These are phyloP conservation scores for Enteromius mattozi DNA, from an alignment of 2,797 vertebrate species.

Conservation along the genomic window DNA sequence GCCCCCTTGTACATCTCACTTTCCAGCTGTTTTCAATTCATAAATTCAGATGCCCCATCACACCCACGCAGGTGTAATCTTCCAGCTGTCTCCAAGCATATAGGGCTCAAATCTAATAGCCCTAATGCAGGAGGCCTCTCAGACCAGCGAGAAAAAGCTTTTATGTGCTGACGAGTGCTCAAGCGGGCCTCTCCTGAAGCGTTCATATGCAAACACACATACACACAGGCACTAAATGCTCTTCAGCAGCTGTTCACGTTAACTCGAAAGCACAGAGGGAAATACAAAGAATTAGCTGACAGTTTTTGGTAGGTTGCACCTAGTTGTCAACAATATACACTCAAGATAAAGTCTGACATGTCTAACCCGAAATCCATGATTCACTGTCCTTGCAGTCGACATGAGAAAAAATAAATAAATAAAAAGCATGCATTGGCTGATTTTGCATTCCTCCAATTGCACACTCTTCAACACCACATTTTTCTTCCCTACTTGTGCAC, in stretches of 20 bases:
- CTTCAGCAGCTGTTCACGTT: not conserved
- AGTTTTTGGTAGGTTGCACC: not conserved
- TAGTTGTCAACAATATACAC: not conserved
- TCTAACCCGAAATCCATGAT: not conserved
- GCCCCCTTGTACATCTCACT: slow-evolving; percentile 11
- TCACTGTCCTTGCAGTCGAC: not conserved
- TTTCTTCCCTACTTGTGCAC: not conserved
- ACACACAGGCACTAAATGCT: not conserved
- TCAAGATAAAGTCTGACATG: not conserved
- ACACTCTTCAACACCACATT: not conserved
- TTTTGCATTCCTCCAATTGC: slow-evolving; percentile 1
- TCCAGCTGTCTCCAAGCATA: slow-evolving; percentile 53
- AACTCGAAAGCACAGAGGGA: not conserved
- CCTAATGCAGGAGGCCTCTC: slow-evolving; percentile 64
- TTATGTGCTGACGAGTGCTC: slow-evolving; percentile 72
- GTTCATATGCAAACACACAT: slow-evolving; percentile 54
- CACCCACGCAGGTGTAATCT: slow-evolving; percentile 46
- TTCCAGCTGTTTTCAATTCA: slow-evolving; percentile 35
- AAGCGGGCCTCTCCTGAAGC: slow-evolving; percentile 56
- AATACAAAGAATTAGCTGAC: not conserved
- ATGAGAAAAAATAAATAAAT: not conserved
- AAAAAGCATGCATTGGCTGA: not conserved
- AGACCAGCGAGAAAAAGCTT: slow-evolving; percentile 62
- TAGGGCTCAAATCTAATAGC: slow-evolving; percentile 66
- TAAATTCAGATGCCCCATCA: slow-evolving; percentile 37